These are phyloP conservation scores for Hydrotaea diabolus DNA, from an alignment of 2,888 invertebrate genomes.

Conservation along the genomic window DNA sequence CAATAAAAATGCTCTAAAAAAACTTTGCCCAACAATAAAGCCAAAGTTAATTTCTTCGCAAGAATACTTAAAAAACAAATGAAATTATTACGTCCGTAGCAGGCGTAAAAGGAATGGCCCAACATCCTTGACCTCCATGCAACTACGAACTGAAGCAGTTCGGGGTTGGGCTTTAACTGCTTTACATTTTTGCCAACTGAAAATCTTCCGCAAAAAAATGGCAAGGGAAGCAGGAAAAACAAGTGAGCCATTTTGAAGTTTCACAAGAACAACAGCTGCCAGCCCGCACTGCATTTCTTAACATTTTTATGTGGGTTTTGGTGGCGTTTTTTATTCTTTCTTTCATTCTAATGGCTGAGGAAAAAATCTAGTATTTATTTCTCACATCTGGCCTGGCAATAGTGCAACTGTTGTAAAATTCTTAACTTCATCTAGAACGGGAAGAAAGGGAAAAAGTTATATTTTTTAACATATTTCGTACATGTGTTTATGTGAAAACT, in stretches of 20 bases:
- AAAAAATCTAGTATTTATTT: neutral
- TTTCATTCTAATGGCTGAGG: neutral
- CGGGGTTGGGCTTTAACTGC: neutral
- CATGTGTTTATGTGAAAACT: neutral
- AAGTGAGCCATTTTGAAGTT: neutral
- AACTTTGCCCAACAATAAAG: neutral
- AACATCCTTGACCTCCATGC: neutral
- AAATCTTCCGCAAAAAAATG: neutral
- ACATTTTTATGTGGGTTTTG: neutral
- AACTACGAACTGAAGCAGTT: too few species aligned
- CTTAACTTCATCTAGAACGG: neutral
- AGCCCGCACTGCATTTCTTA: neutral
- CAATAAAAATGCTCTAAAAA: neutral
- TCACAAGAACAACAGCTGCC: neutral
- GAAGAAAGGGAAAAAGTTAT: too few species aligned
- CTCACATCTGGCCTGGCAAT: neutral
- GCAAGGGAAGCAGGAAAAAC: neutral
- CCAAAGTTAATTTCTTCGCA: neutral
- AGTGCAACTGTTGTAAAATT: slow-evolving; percentile 9
- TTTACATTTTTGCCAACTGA: neutral
- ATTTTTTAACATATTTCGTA: neutral
- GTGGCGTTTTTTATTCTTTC: neutral
- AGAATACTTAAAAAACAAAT: neutral
- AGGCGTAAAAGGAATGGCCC: neutral
- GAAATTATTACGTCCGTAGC: neutral